Conservation (phyloP, 2,888 invertebrate genomes). For the Suillia variegata region DNA sequence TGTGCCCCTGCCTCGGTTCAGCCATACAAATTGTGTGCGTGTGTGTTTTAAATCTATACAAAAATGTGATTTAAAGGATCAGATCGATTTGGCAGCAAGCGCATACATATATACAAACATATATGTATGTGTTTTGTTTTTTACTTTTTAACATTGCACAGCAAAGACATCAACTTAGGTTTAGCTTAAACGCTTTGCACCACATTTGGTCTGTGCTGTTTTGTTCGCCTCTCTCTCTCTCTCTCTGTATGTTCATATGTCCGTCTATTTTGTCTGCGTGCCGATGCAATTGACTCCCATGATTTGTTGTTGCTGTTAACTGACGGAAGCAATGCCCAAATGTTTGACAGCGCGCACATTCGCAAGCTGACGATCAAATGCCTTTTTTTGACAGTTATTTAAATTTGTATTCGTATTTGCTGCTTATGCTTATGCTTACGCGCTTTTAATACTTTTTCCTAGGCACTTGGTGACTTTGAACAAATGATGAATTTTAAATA, state of each 20-base stretch:
- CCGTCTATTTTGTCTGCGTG: neutral
- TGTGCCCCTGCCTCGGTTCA: too few species aligned
- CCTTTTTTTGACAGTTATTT: neutral
- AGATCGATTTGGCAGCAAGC: conserved; percentile 50
- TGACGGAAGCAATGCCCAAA: conserved; percentile 5
- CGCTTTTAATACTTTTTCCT: too few species aligned
- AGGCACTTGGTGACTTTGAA: too few species aligned
- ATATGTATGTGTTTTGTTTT: conserved; percentile 21
- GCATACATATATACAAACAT: too few species aligned
- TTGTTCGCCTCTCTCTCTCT: too few species aligned
- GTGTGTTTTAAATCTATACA: conserved; percentile 28
- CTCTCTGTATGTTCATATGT: neutral
- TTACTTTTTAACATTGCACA: conserved; percentile 3
- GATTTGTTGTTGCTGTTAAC: neutral
- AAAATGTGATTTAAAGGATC: conserved; percentile 53
- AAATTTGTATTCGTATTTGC: too few species aligned
- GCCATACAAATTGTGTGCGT: conserved; percentile 36
- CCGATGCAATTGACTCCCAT: neutral
- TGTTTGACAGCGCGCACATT: neutral
- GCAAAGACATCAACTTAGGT: neutral
- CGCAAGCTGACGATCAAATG: neutral
- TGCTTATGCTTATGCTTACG: too few species aligned
- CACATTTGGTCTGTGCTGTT: neutral
- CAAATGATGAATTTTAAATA: neutral
- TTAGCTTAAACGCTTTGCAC: neutral